phyloP scores from a whole-genome alignment of 1,140 invertebrate species.

The Hylaeus volcanicus region DNA sequence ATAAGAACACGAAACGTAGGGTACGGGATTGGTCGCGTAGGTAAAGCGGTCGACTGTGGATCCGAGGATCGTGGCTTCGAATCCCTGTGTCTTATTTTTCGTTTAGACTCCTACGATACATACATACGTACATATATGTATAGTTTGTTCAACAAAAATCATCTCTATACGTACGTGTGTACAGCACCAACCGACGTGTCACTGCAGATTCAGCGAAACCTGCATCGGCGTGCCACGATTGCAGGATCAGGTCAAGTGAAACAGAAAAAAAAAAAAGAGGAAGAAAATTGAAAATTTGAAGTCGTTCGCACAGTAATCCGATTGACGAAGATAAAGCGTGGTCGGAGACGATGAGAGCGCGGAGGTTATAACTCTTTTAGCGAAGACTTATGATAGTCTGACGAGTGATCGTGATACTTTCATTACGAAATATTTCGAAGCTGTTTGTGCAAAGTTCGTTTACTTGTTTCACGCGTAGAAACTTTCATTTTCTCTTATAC shows the following conservation, averaged over 20 bases:
- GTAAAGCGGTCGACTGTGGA: too few relatives aligned
- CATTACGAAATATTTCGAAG: background rate
- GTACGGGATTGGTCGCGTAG: too few relatives aligned
- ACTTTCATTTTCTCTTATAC: too few relatives aligned
- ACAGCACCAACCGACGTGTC: background rate
- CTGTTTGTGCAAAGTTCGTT: too few relatives aligned
- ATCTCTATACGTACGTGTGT: too few relatives aligned
- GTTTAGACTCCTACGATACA: too few relatives aligned
- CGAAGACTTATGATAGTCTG: conserved; percentile 34
- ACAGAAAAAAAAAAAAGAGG: background rate
- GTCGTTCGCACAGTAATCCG: conserved; percentile 22
- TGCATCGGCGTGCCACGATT: conserved; percentile 16
- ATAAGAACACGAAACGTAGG: too few relatives aligned
- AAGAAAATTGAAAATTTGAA: conserved; percentile 48
- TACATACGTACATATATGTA: too few relatives aligned
- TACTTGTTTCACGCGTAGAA: too few relatives aligned
- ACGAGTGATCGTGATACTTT: conserved; percentile 8
- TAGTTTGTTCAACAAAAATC: too few relatives aligned
- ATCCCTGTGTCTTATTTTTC: too few relatives aligned
- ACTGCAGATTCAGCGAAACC: conserved; percentile 34
- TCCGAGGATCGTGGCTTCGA: too few relatives aligned
- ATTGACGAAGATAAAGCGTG: conserved; percentile 31
- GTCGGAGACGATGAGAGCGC: conserved; percentile 11
- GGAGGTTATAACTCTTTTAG: conserved; percentile 25
- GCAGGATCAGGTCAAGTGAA: conserved; percentile 7